Conservation (phyloP, 2,113 vertebrate species). For the Passer domesticus region DNA sequence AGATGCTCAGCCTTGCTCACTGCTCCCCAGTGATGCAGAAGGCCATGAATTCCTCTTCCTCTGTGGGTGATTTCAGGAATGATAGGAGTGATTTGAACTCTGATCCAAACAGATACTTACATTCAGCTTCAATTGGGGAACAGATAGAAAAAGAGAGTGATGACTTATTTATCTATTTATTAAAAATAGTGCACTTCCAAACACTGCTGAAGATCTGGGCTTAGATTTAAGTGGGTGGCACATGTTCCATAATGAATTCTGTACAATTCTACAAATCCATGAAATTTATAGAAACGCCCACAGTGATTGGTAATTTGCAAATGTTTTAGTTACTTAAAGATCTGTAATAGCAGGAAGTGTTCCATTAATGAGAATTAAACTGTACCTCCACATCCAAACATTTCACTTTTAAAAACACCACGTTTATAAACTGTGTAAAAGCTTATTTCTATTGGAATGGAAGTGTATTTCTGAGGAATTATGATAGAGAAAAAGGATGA, state of each 20-base stretch:
- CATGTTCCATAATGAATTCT: neutral
- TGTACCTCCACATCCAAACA: neutral
- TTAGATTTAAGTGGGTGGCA: neutral
- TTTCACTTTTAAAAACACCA: neutral
- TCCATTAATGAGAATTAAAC: constrained; percentile 5
- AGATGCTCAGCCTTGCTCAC: neutral
- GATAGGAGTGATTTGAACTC: neutral
- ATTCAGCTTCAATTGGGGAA: neutral
- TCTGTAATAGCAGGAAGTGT: neutral
- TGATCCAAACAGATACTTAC: neutral
- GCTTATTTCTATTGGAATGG: neutral
- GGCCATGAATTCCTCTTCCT: neutral
- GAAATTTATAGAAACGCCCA: neutral
- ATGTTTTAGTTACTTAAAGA: neutral
- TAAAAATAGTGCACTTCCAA: neutral
- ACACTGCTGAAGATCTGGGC: neutral
- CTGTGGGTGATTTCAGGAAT: neutral
- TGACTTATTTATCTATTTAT: neutral
- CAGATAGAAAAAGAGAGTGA: neutral
- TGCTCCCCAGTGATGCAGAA: neutral
- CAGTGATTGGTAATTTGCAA: neutral
- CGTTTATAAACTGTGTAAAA: neutral
- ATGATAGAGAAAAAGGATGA: neutral
- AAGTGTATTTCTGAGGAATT: neutral
- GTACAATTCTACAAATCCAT: neutral